These are phyloP conservation scores for Malacoctenus gilli DNA, from an alignment of 2,797 vertebrate species.

Conservation along the genomic window DNA sequence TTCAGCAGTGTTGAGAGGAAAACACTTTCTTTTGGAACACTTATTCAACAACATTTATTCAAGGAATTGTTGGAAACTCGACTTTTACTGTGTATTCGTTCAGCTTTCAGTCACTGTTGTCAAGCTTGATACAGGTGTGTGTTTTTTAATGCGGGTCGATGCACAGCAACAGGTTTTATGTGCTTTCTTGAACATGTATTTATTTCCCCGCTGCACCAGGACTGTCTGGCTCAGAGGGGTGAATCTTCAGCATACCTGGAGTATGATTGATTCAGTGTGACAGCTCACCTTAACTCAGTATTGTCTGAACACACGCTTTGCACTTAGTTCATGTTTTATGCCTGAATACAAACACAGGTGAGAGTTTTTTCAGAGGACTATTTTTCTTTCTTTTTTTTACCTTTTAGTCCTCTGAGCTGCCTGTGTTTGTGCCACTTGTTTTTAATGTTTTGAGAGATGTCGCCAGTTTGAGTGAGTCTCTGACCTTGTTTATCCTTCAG, in stretches of 20 bases:
- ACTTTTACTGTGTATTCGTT: too few relatives aligned
- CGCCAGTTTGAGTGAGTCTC: slow-evolving; percentile 4
- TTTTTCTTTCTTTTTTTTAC: slow-evolving; percentile 20
- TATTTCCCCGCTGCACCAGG: slow-evolving; percentile 9
- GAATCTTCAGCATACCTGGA: slow-evolving; percentile 72
- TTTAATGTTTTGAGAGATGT: slow-evolving; percentile 17
- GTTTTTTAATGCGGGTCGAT: neutral
- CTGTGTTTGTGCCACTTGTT: slow-evolving; percentile 30
- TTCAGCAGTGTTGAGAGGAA: neutral
- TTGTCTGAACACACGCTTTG: slow-evolving; percentile 34
- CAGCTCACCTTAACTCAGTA: slow-evolving; percentile 26
- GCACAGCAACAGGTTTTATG: slow-evolving; percentile 7
- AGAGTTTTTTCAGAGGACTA: slow-evolving; percentile 4
- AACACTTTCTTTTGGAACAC: slow-evolving; percentile 1
- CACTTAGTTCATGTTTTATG: slow-evolving; percentile 52
- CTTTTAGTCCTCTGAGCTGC: slow-evolving; percentile 15
- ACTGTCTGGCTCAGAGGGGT: slow-evolving; percentile 1
- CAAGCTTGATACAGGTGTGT: too few relatives aligned
- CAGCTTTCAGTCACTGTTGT: too few relatives aligned
- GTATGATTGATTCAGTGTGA: slow-evolving; percentile 65
- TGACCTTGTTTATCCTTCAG: slow-evolving; percentile 12
- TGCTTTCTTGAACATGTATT: slow-evolving; percentile 23
- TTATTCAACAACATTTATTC: too few relatives aligned
- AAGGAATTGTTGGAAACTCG: too few relatives aligned
- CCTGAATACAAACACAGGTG: slow-evolving; percentile 24